These are phyloP conservation scores for Phrynocephalus guinanensis DNA, from an alignment of 2,797 vertebrate species.

Conservation along the genomic window DNA sequence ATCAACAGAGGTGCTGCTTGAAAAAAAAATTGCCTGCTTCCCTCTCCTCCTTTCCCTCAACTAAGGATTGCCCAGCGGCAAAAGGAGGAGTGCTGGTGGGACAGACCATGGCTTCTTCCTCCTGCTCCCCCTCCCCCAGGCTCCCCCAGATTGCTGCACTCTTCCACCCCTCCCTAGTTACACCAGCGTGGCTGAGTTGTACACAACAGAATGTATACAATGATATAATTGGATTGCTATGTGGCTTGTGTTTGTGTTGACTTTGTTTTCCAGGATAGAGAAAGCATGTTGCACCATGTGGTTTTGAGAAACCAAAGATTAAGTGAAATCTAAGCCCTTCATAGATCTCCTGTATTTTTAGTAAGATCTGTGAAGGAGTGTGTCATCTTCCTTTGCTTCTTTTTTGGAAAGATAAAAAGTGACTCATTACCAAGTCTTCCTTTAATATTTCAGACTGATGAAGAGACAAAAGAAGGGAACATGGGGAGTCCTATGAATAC, in stretches of 20 bases:
- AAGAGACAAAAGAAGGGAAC: slow-evolving; percentile 52
- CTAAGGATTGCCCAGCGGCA: no score
- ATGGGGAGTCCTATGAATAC: slow-evolving; percentile 52
- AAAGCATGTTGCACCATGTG: not conserved
- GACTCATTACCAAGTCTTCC: slow-evolving; percentile 56
- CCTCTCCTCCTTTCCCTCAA: no score
- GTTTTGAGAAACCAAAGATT: slow-evolving; percentile 46
- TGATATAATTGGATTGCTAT: not conserved
- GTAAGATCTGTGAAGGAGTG: slow-evolving; percentile 48
- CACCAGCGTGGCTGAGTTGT: not conserved
- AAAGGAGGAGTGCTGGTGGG: no score
- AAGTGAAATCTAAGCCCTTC: slow-evolving; percentile 20
- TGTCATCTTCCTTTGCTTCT: slow-evolving; percentile 58
- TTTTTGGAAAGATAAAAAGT: slow-evolving; percentile 65
- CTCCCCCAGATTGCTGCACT: no score
- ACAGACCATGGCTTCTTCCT: no score
- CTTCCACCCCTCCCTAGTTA: no score
- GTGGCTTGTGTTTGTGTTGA: slow-evolving; percentile 38
- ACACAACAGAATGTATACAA: slow-evolving; percentile 29
- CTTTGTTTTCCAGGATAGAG: slow-evolving; percentile 2
- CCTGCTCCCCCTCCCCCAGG: no score
- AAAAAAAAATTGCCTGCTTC: no score
- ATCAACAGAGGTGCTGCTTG: no score
- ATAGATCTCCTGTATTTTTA: slow-evolving; percentile 45
- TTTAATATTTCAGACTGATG: slow-evolving; percentile 67